Evolutionary conservation across 1,140 invertebrate species (phyloP), one percentile per base, ranked within the genome.

Genomic region (Chelonus insularis): DNA sequence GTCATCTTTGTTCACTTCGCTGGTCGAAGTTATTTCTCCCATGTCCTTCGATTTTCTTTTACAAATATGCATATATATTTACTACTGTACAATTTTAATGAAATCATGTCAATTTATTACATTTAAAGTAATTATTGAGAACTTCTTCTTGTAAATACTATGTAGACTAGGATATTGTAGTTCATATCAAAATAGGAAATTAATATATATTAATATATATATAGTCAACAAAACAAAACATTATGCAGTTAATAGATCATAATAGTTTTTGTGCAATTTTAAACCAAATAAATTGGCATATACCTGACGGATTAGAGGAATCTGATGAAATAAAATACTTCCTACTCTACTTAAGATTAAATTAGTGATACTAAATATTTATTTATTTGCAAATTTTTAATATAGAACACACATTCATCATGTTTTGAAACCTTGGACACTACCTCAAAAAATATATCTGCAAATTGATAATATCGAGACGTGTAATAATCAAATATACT

Each of bases 11-110:
- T 36, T 47, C 9, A 18, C 57, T 59, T 59, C 57, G 57, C 57
- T 59, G 57, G 57, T 34, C 57, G 57, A 59, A 59, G 57, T 47
- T 7, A 36, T 11, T 39, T 39, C 14, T 39, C 37, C n/a, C n/a
- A 39, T 39, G 14, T 39, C 37, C 14, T 39, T 5, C 37, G 37
- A 39, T n/a, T 50, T 45, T 45, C 43, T 45, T 45, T 21, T 39
- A 39, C 37, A 39, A 12, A 39, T 14, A 39, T n/a, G 37, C 6
- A 39, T 12, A 1, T 39, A 39, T 39, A 39, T 14, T 11, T 39
- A 39, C 14, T 5, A 5, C 14, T 12, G 11, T 3, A 39, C 32
- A 34, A 34, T 34, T 8, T 34, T 34, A 39, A 39, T 39, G 37
- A 39, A 39, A 39, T n/a, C n/a, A 39, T 39, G 11, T 39, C 37